Base-by-base conservation (phyloP, 2,888 invertebrate genomes). In the Polymixis flavicincta region DNA sequence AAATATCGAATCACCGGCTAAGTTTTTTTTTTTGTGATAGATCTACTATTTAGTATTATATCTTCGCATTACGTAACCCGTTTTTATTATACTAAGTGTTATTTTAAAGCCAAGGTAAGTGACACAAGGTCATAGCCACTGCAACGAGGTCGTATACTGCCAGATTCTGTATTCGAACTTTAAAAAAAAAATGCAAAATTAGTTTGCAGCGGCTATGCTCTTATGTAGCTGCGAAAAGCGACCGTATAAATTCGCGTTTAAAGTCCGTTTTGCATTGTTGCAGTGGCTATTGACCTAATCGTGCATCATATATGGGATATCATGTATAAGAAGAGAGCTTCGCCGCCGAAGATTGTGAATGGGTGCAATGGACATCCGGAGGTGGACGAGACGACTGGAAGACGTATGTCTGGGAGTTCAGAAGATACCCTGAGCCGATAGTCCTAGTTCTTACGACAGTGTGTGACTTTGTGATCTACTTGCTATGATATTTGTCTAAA, bases 271-370 rank as follows among this genome's bases (percentile, higher is more conserved):
- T 88, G 74, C 95, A 96, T 96, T 97, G 97, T 98, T 98, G 97
- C 98, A 99, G 99, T 99, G 97, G 99, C 99, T 97, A 99, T 99
- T 97, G 99, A 99, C 97, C 97, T 99, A 96, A 99, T 99, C 97
- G 99, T 99, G 91, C 99, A 99, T 96, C 99, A 99, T 97, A 99
- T 99, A 97, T 98, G 99, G 97, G 99, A 99, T 97, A 98, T 99
- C 92, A 98, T 99, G 97, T 98, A 96, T 91, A 96, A 96, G 95
- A 96, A 95, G 91, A 91, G 94, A 60, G 83, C 92, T 22, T 87
- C 90, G 71, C 90, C 89, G 28, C 85, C 86, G 73, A 90, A 90
- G 86, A 84, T 87, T 63, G 89, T 92, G 66, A 94, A 95, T 87
- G 96, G 96, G 17, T 93, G 94, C 89, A 95, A 95, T 87, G 95